phyloP scores from a whole-genome alignment of 2,888 invertebrate genomes.

The Ormyrus labotus region DNA sequence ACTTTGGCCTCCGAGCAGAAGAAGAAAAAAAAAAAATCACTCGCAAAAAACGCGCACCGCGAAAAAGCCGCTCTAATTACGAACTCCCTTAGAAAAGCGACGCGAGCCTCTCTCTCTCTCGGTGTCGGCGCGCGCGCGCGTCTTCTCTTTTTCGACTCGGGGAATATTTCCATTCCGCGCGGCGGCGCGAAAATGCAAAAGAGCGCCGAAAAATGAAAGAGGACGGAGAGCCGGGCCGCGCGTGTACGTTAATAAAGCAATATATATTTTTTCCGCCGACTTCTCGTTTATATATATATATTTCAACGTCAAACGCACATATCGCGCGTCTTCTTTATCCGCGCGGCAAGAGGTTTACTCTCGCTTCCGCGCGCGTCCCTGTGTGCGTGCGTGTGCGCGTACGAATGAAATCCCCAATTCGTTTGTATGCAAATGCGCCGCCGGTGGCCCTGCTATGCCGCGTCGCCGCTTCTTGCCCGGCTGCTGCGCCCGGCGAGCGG shows the following conservation, averaged over 20 bases:
- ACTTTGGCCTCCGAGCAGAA: too few species aligned
- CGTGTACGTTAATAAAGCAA: constrained; percentile 44
- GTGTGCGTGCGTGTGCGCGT: constrained; percentile 15
- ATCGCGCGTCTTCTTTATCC: constrained; percentile 32
- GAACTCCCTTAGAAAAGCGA: too few species aligned
- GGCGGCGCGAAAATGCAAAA: constrained; percentile 34
- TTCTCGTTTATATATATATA: constrained; percentile 46
- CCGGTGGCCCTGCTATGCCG: not conserved
- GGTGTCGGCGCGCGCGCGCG: too few species aligned
- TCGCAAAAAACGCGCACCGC: too few species aligned
- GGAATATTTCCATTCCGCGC: constrained; percentile 43
- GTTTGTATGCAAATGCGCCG: constrained; percentile 69
- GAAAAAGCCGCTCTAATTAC: too few species aligned
- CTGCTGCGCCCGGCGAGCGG: not conserved
- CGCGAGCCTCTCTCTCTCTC: not conserved
- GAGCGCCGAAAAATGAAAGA: constrained; percentile 6
- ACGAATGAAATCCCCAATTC: constrained; percentile 69
- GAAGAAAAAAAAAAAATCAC: too few species aligned
- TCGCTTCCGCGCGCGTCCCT: too few species aligned
- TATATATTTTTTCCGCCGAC: constrained; percentile 45
- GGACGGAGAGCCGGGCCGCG: not conserved
- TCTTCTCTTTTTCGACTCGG: not conserved
- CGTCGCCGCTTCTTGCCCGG: not conserved
- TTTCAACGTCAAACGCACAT: constrained; percentile 56
- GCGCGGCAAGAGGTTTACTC: not conserved